Evolutionary conservation across 2,797 vertebrate species (phyloP).

Genomic region (Caiman crocodilus): DNA sequence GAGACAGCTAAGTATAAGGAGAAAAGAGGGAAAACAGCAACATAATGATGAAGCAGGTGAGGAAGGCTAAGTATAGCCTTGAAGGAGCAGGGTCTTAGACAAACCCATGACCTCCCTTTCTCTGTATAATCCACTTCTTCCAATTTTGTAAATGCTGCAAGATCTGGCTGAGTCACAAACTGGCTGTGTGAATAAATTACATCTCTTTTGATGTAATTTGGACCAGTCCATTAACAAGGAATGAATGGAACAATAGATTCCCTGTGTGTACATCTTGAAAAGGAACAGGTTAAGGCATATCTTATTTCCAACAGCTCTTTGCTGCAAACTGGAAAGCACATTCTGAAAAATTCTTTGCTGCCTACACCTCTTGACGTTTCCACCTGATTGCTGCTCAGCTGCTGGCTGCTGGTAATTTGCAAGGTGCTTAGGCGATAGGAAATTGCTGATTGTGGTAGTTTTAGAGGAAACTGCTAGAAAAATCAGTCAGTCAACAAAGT

Average conservation of each 20-base stretch:
- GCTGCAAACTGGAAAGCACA: not conserved
- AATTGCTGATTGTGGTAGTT: not conserved
- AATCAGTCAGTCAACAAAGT: not conserved
- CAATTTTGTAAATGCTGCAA: not conserved
- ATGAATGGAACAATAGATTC: not conserved
- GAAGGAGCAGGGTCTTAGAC: not conserved
- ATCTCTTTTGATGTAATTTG: not conserved
- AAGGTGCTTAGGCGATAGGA: not conserved
- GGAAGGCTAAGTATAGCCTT: not conserved
- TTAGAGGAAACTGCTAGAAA: slow-evolving; percentile 11
- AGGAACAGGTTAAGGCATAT: not conserved
- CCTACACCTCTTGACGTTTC: not conserved
- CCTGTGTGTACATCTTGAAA: not conserved
- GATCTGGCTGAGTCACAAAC: not conserved
- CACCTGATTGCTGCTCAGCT: not conserved
- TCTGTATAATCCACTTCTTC: not conserved
- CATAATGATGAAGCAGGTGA: not conserved
- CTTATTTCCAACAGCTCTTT: not conserved
- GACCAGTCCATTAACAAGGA: not conserved
- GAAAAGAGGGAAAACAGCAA: not conserved
- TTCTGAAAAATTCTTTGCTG: not conserved
- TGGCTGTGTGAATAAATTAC: not conserved
- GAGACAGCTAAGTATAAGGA: not conserved
- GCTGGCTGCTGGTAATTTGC: not conserved
- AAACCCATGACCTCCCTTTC: not conserved